phyloP scores from a whole-genome alignment of 2,113 vertebrate genomes.

The Collichthys lucidus region DNA sequence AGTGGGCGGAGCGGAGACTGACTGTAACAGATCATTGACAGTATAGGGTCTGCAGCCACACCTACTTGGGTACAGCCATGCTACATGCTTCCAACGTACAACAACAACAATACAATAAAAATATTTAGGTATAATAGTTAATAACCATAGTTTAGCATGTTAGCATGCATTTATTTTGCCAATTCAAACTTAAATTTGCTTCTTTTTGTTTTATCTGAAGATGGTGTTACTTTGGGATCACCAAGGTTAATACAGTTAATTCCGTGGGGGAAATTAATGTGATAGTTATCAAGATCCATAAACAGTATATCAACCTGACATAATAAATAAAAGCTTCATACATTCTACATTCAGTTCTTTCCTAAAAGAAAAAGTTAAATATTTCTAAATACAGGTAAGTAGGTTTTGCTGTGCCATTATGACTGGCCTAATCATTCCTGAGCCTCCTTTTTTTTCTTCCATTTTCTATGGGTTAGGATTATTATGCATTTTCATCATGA shows the following conservation, averaged over 20 bases:
- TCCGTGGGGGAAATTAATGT: neutral
- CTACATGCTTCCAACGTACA: neutral
- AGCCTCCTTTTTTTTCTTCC: neutral
- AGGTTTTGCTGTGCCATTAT: neutral
- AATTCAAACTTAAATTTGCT: too few relatives aligned
- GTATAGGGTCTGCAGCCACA: too few relatives aligned
- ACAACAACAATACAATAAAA: too few relatives aligned
- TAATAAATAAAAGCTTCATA: neutral
- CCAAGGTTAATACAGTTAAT: neutral
- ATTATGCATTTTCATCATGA: slow-evolving; percentile 41
- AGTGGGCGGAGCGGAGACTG: too few relatives aligned
- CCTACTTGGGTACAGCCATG: too few relatives aligned
- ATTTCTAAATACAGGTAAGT: neutral
- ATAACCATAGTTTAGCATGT: neutral
- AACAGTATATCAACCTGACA: neutral
- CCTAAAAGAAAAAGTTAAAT: neutral
- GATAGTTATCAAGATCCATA: neutral
- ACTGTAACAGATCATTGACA: too few relatives aligned
- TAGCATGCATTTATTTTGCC: too few relatives aligned
- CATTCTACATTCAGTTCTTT: neutral
- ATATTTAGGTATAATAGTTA: too few relatives aligned
- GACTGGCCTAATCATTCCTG: neutral
- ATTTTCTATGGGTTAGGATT: slow-evolving; percentile 8
- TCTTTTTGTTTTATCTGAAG: too few relatives aligned
- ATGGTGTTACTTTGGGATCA: neutral